Evolutionary conservation across 2,797 vertebrate species (phyloP), one percentile per base, ranked within the genome.

Genomic region (Hypotaenidia okinawae): DNA sequence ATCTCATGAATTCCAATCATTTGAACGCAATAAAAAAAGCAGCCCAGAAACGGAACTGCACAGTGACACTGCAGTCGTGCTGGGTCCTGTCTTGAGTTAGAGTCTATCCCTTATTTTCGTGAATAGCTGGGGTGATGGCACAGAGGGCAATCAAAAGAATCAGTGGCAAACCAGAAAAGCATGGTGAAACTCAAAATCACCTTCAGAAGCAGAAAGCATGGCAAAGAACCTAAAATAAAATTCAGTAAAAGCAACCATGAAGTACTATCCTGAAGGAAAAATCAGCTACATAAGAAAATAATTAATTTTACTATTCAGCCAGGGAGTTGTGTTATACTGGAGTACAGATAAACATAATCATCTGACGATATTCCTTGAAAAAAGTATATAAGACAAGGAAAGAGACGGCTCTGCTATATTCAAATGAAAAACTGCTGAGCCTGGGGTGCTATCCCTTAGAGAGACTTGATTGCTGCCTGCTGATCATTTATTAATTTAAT

Each of bases 1-100:
- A 93, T 92, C 81, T 77, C 93, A 96, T 95, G 62, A 78, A 86
- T 92, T 94, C 72, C 75, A 86, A 79, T 90, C 30, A 67, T 89
- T 89, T 82, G 49, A 93, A 93, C 45, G 70, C 61, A 63, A 59
- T 64, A 39, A 2, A 89, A 80, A 89, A 95, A 74, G 33, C 73
- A 92, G 57, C 79, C 90, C 32, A 94, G 87, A 94, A 82, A 52
- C 2, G 2, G 52, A 91, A 80, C 41, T 18, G 62, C 24, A 32
- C 18, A 28, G 59, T 45, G 84, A 73, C 68, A 91, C 27, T 0
- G 5, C 70, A 45, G 70, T 28, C 0, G 0, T 62, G 66, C 68
- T 10, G 17, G 58, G 58, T 54, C 84, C 66, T 81, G 37, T 12
- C 80, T 62, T 2, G 0, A 91, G 57, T 61, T 25, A 61, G 27